Conservation (phyloP, 2,888 invertebrate species). For the Neoaliturus tenellus region DNA sequence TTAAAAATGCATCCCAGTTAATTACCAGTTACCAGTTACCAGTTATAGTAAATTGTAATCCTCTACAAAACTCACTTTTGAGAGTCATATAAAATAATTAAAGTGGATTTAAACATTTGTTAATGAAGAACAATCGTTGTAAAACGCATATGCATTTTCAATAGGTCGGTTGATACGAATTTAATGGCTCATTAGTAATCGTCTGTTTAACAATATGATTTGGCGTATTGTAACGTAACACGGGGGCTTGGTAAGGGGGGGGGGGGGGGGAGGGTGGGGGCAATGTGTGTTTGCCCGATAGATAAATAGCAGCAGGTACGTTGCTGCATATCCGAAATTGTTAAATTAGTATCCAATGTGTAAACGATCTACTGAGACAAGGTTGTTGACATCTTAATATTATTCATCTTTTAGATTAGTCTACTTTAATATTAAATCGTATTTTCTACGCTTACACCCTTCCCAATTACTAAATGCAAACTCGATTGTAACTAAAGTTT, state of each 20-base stretch:
- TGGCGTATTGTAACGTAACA: slow-evolving; percentile 17
- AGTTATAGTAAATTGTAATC: too few species aligned
- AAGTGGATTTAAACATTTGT: background rate
- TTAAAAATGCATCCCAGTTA: too few species aligned
- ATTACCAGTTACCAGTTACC: too few species aligned
- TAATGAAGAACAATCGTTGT: slow-evolving; percentile 22
- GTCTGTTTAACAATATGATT: slow-evolving; percentile 33
- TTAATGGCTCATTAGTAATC: slow-evolving; percentile 38
- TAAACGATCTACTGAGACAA: too few species aligned
- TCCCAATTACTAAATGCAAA: too few species aligned
- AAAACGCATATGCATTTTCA: slow-evolving; percentile 20
- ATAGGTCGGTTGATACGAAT: slow-evolving; percentile 13
- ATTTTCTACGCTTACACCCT: too few species aligned
- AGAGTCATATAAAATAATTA: slow-evolving; percentile 4
- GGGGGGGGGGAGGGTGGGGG: background rate
- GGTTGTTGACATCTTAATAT: too few species aligned
- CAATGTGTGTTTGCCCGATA: background rate
- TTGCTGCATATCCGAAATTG: background rate
- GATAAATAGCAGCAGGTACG: slow-evolving; percentile 14
- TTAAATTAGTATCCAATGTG: background rate
- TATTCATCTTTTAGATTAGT: too few species aligned
- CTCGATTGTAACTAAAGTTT: too few species aligned
- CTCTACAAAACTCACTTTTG: too few species aligned
- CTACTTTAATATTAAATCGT: too few species aligned
- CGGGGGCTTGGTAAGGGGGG: background rate